A percentile compares a stretch with the other conserved stretches of the same genome.
Evolutionary conservation across 2,888 invertebrate species (phyloP).

Genomic region (Melikaiella ostensackeni): DNA sequence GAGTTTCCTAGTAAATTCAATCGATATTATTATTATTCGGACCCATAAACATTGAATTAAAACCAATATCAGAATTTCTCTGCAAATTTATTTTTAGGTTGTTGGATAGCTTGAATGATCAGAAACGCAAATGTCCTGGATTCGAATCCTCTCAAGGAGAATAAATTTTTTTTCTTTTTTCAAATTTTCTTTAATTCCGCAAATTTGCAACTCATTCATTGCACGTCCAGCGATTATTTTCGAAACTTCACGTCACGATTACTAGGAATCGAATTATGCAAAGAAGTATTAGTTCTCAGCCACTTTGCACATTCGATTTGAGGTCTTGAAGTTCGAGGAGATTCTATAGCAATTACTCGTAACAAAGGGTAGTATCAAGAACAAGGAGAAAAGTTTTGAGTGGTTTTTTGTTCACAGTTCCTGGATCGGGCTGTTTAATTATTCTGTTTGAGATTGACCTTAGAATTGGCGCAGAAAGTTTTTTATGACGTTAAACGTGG

Average conservation of each 20-base stretch:
- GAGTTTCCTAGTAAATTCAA: too few relatives aligned
- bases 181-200: background rate
- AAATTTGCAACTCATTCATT: background rate
- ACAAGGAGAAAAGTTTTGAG: background rate
- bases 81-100: too few relatives aligned
- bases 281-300: background rate
- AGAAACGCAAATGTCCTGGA: too few relatives aligned
- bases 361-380: background rate
- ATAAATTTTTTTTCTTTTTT: background rate
- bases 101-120: too few relatives aligned
- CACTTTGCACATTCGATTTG: background rate
- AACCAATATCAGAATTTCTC: too few relatives aligned
- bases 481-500: background rate
- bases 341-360: background rate
- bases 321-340: background rate
- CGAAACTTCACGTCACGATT: too few relatives aligned
- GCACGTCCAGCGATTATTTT: too few relatives aligned
- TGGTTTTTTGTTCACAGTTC: background rate
- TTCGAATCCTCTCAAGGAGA: too few relatives aligned
- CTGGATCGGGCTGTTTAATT: background rate
- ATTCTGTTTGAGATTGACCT: conserved; percentile 14
- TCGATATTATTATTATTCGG: too few relatives aligned
- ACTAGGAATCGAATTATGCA: background rate
- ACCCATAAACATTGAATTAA: too few relatives aligned
- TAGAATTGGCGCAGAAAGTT: background rate